phyloP scores from a whole-genome alignment of 2,113 vertebrate genomes.

The Plestiodon gilberti region DNA sequence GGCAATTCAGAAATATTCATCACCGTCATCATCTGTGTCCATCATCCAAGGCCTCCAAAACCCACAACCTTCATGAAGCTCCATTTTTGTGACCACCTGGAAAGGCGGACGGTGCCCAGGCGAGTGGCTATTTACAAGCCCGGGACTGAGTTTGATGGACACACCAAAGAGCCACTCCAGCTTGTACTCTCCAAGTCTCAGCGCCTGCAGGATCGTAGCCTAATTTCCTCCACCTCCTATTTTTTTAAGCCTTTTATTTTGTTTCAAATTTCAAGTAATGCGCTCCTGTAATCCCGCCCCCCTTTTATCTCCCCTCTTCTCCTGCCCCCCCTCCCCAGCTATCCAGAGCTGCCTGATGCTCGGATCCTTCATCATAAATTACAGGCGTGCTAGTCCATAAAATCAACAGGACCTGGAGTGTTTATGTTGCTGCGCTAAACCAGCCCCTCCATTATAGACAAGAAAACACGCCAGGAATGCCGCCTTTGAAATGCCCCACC shows the following conservation, averaged over 20 bases:
- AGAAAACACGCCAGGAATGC: conserved; percentile 47
- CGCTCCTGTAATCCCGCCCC: too few species aligned
- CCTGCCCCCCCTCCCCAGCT: background rate
- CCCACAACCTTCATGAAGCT: background rate
- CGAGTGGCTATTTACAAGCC: background rate
- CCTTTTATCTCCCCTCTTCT: background rate
- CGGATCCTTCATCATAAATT: conserved; percentile 45
- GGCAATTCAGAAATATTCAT: too few species aligned
- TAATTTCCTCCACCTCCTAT: background rate
- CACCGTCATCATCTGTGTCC: background rate
- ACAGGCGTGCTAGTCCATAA: conserved; percentile 46
- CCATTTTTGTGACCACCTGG: background rate
- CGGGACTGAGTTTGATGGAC: background rate
- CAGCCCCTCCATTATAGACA: conserved; percentile 40
- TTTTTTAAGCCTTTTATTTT: background rate
- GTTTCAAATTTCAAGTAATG: background rate
- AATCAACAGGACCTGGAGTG: conserved; percentile 47
- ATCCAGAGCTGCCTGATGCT: conserved; percentile 8
- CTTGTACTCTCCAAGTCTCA: background rate
- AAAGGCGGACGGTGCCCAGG: background rate
- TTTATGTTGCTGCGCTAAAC: conserved; percentile 58
- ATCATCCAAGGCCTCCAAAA: background rate
- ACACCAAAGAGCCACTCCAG: background rate
- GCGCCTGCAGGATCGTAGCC: background rate
- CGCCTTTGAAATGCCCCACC: conserved; percentile 37